A percentile compares a stretch with the other conserved stretches of the same genome.
Evolutionary conservation across 2,888 invertebrate genomes (phyloP).

Genomic region (Ochropleura leucogaster): DNA sequence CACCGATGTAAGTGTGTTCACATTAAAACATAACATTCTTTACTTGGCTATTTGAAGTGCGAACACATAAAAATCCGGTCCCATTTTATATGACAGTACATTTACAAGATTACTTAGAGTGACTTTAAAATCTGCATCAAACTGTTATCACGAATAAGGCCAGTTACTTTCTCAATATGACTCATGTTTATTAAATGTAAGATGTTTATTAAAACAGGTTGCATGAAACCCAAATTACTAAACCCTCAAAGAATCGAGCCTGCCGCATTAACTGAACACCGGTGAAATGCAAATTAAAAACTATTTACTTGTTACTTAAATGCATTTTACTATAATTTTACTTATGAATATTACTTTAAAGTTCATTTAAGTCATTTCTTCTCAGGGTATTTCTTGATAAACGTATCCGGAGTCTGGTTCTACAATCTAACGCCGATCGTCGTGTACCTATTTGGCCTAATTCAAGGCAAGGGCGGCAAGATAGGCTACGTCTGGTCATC

Average conservation of each 20-base stretch:
- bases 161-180: slow-evolving; percentile 22
- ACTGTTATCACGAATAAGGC: not conserved
- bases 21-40: slow-evolving; percentile 41
- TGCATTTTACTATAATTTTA: not conserved
- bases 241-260: not conserved
- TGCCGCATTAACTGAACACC: slow-evolving; percentile 12
- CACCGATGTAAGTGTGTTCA: slow-evolving; percentile 77
- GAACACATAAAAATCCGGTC: slow-evolving; percentile 12
- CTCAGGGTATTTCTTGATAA: slow-evolving; percentile 83
- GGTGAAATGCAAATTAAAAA: not conserved
- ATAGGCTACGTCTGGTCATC: slow-evolving; percentile 85
- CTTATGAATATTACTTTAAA: not conserved
- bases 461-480: slow-evolving; percentile 72
- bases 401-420: slow-evolving; percentile 83
- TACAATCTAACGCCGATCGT: slow-evolving; percentile 84
- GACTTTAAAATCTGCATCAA: slow-evolving; percentile 14
- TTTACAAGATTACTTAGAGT: slow-evolving; percentile 3
- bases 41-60: slow-evolving; percentile 21
- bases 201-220: slow-evolving; percentile 30
- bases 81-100: not conserved
- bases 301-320: not conserved
- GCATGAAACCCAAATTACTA: slow-evolving; percentile 20
- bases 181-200: slow-evolving; percentile 8
- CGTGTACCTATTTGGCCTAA: slow-evolving; percentile 75
- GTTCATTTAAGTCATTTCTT: slow-evolving; percentile 16